These are phyloP conservation scores for Paracentrotus lividus DNA, from an alignment of 53 echinoderm and acorn worm species.

Conservation along the genomic window DNA sequence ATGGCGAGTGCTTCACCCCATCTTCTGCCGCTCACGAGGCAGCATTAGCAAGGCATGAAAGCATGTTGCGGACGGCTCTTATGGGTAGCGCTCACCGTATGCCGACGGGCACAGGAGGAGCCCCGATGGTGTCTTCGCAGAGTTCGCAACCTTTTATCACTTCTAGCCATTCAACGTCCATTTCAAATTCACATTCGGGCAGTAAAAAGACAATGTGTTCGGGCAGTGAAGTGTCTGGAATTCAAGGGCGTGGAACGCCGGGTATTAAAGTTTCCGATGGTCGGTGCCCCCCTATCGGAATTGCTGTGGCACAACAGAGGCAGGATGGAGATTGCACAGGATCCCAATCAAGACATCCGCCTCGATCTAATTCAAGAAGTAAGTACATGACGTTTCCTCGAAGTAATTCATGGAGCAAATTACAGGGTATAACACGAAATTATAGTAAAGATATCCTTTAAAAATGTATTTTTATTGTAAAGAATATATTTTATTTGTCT, in stretches of 20 bases:
- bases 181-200: conserved; percentile 18
- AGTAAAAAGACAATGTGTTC: conserved; percentile 45
- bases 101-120: not conserved
- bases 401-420: too few species aligned
- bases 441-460: too few species aligned
- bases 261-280: conserved; percentile 84
- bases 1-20: conserved; percentile 52
- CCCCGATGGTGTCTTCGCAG: conserved; percentile 27
- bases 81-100: conserved; percentile 52
- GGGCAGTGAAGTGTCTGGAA: conserved; percentile 41
- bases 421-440: too few species aligned
- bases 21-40: conserved; percentile 76
- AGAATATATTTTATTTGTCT: too few species aligned
- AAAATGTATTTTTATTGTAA: too few species aligned
- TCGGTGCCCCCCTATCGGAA: conserved; percentile 93
- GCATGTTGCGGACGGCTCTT: conserved; percentile 52
- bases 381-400: conserved; percentile 21
- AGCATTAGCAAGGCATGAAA: conserved; percentile 68
- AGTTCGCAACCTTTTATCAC: conserved; percentile 48
- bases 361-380: conserved; percentile 56
- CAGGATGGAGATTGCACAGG: conserved; percentile 76
- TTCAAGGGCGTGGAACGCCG: conserved; percentile 79
- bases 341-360: conserved; percentile 54
- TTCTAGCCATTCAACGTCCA: conserved; percentile 43
- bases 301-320: conserved; percentile 95